Base-by-base conservation (phyloP, 2,113 vertebrate species). In the Ancistrus triradiatus region DNA sequence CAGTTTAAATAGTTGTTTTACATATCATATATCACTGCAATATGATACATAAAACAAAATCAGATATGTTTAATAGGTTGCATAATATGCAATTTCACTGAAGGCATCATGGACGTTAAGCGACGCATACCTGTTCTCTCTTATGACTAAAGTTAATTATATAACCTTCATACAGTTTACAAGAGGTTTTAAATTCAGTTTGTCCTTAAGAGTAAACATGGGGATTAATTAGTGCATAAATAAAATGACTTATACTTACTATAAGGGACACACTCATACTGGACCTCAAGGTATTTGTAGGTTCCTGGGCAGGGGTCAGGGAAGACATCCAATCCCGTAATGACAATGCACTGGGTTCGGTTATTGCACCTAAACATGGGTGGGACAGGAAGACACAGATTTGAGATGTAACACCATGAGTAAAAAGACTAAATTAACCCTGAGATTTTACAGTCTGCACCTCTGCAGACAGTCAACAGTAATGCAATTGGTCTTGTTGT, bases 191-290 rank as follows among this genome's bases (percentile, higher is more conserved):
- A n/a, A n/a, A n/a, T n/a, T n/a, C n/a, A n/a, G n/a, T n/a, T n/a
- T n/a, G n/a, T n/a, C n/a, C n/a, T n/a, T n/a, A n/a, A n/a, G 2
- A 17, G 28, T 9, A 28, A 22, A 65, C 19, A 35, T 7, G 7
- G 33, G 38, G 25, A 3, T 43, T 11, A 22, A 17, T 53, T 24
- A 49, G 9, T 33, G 22, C 31, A 52, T 44, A 47, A 56, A n/a
- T 42, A 47, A 56, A 60, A 65, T 69, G 24, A 43, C 80, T 80
- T 74, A 81, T 91, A 99, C 96, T 99, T 95, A 99, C 96, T 99
- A 85, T 98, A 99, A 87, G 95, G 96, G 74, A 98, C 96, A 90
- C 96, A 99, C 87, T 99, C 96, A 91, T 99, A 98, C 75, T 98
- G 96, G 90, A 99, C 95, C 91, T 99, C 95, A 86, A 99, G 91